Conservation (phyloP, 2,888 invertebrate genomes). For the Xestobium rufovillosum region DNA sequence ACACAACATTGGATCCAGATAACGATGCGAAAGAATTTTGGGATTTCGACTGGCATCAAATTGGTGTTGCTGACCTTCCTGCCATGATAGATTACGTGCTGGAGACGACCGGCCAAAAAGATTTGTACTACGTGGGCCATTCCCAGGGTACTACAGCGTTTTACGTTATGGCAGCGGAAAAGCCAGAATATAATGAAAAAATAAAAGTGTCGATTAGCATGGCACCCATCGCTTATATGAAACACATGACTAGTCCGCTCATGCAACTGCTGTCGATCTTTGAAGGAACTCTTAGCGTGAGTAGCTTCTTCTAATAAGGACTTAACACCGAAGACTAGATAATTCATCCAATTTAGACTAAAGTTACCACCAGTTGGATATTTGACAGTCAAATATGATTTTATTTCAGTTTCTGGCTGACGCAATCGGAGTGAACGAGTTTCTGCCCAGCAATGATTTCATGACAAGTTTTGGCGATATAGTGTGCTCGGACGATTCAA, state of each 20-base stretch:
- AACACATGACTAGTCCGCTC: slow-evolving; percentile 43
- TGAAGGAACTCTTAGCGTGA: slow-evolving; percentile 23
- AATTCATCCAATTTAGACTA: too few species aligned
- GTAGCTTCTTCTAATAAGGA: too few species aligned
- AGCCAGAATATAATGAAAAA: slow-evolving; percentile 60
- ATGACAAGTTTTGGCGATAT: slow-evolving; percentile 34
- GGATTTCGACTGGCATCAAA: slow-evolving; percentile 71
- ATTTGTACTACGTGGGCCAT: slow-evolving; percentile 72
- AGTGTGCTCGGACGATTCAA: slow-evolving; percentile 8
- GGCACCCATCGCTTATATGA: slow-evolving; percentile 62
- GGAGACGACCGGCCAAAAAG: slow-evolving; percentile 47
- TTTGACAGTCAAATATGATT: too few species aligned
- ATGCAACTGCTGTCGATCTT: slow-evolving; percentile 28
- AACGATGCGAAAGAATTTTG: slow-evolving; percentile 40
- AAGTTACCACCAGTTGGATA: too few species aligned
- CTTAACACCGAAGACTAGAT: too few species aligned
- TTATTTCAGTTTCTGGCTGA: slow-evolving; percentile 23
- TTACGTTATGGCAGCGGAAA: slow-evolving; percentile 58
- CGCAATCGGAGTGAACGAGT: slow-evolving; percentile 50
- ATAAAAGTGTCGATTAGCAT: slow-evolving; percentile 58
- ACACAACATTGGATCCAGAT: slow-evolving; percentile 25
- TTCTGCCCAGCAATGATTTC: slow-evolving; percentile 53
- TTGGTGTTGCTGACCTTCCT: slow-evolving; percentile 73
- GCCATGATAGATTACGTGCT: slow-evolving; percentile 71
- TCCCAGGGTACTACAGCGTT: slow-evolving; percentile 69